These are phyloP conservation scores for Reinhardtius hippoglossoides DNA, from an alignment of 2,113 vertebrate species.

Conservation along the genomic window DNA sequence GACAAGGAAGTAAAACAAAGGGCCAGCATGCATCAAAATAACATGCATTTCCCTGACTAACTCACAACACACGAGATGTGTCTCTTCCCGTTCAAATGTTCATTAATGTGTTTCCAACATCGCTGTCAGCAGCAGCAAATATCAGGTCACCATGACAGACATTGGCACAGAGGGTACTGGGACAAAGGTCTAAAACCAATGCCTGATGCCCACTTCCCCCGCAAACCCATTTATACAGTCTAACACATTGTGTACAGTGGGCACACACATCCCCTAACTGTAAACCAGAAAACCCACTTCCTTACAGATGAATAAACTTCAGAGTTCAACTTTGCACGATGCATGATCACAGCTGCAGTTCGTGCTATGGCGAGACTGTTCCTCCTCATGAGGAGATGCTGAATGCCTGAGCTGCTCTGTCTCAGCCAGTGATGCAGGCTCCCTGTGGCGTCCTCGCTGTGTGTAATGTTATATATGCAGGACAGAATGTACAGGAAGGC, in stretches of 20 bases:
- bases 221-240: not conserved
- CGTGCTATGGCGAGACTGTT: not conserved
- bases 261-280: not conserved
- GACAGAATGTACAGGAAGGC: slow-evolving; percentile 48
- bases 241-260: not conserved
- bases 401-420: slow-evolving; percentile 6
- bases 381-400: slow-evolving; percentile 3
- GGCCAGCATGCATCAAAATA: not conserved
- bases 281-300: slow-evolving; percentile 18
- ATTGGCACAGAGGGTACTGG: slow-evolving; percentile 64
- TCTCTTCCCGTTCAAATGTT: slow-evolving; percentile 11
- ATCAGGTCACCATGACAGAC: slow-evolving; percentile 54
- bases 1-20: not conserved
- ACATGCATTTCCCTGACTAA: not conserved
- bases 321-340: slow-evolving; percentile 3
- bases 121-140: slow-evolving; percentile 17
- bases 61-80: not conserved
- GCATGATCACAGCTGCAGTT: slow-evolving; percentile 1
- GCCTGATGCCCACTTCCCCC: slow-evolving; percentile 18
- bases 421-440: slow-evolving; percentile 32
- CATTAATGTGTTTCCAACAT: slow-evolving; percentile 11
- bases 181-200: slow-evolving; percentile 68
- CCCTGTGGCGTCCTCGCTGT: not conserved
- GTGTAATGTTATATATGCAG: slow-evolving; percentile 31
- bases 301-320: slow-evolving; percentile 11